A percentile compares a stretch with the other conserved stretches of the same genome.
These are phyloP conservation scores for Alcis repandata DNA, from an alignment of 2,888 invertebrate species.

Conservation along the genomic window DNA sequence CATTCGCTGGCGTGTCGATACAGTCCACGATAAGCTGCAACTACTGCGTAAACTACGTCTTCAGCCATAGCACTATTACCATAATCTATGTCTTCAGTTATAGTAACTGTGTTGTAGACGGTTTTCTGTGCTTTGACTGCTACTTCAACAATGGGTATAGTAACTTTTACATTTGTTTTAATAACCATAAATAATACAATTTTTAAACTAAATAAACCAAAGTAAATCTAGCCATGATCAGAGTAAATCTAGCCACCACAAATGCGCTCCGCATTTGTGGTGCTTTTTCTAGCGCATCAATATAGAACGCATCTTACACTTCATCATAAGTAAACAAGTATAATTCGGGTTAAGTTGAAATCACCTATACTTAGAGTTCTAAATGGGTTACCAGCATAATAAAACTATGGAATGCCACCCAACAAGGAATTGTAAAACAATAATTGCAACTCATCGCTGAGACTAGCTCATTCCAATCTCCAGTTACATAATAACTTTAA, in stretches of 20 bases:
- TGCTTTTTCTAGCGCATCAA: too few species aligned
- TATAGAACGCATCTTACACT: too few species aligned
- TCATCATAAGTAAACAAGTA: too few species aligned
- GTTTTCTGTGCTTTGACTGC: background rate
- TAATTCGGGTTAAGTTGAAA: too few species aligned
- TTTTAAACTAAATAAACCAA: too few species aligned
- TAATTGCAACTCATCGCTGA: conserved; percentile 26
- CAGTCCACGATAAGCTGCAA: conserved; percentile 61
- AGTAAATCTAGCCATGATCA: too few species aligned
- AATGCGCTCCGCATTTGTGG: too few species aligned
- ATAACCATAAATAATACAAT: too few species aligned
- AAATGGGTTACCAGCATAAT: too few species aligned
- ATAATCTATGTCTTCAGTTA: conserved; percentile 5
- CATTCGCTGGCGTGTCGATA: conserved; percentile 73
- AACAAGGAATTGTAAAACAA: conserved; percentile 24
- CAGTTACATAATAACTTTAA: conserved; percentile 34
- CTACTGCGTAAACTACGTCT: conserved; percentile 19
- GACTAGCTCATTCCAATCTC: conserved; percentile 28
- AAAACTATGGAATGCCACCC: conserved; percentile 22
- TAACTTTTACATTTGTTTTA: background rate
- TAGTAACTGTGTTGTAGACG: conserved; percentile 10
- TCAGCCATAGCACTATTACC: conserved; percentile 9
- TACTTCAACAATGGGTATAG: background rate
- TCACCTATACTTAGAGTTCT: too few species aligned
- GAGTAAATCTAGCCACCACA: too few species aligned